Conservation (phyloP, 2,888 invertebrate genomes). For the Drosophila silvestris region DNA sequence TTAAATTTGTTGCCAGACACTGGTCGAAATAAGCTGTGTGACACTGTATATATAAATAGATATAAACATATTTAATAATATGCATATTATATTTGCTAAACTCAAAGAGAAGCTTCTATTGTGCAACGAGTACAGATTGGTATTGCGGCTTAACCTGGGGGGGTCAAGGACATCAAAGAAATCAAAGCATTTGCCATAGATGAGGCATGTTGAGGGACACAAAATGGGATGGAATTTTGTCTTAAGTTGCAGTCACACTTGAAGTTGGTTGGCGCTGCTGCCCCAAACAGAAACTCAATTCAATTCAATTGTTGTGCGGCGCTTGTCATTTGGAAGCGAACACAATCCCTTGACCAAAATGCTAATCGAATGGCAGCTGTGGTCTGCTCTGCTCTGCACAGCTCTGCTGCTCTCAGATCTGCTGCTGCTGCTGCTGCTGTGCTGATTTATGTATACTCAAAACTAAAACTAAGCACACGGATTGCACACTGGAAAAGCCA, state of each 20-base stretch:
- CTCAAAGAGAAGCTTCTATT: not conserved
- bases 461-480: constrained; percentile 47
- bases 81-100: not conserved
- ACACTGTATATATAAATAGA: no score
- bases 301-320: constrained; percentile 1
- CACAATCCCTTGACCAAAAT: constrained; percentile 26
- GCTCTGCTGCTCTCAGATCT: not conserved
- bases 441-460: constrained; percentile 58
- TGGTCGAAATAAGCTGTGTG: no score
- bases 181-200: not conserved
- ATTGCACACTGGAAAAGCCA: constrained; percentile 13
- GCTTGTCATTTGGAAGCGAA: constrained; percentile 8
- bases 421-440: constrained; percentile 2
- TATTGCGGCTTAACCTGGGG: not conserved
- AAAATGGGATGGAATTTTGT: not conserved
- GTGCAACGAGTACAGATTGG: not conserved
- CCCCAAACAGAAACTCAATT: not conserved
- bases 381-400: not conserved
- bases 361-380: constrained; percentile 51
- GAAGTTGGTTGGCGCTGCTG: not conserved
- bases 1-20: no score
- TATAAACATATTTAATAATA: not conserved
- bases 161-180: not conserved
- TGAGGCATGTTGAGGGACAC: not conserved
- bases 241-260: not conserved